These are phyloP conservation scores for Drosophila insularis DNA, from an alignment of 1,140 invertebrate species.

Conservation along the genomic window DNA sequence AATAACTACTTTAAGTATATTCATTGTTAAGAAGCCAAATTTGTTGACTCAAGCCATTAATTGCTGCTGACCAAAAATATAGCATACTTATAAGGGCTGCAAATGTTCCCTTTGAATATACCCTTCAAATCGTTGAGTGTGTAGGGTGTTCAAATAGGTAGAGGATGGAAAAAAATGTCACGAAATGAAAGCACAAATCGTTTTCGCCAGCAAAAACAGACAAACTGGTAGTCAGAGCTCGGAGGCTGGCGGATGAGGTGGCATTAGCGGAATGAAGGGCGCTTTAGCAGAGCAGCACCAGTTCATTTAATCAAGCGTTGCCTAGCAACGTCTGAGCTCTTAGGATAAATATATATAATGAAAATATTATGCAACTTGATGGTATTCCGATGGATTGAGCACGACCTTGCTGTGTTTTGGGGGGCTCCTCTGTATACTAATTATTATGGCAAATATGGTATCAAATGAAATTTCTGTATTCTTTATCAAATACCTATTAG, in stretches of 20 bases:
- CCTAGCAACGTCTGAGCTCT: constrained; percentile 43
- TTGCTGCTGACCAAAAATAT: not conserved
- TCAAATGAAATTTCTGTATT: constrained; percentile 17
- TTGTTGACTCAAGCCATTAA: no score
- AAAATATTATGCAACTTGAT: constrained; percentile 46
- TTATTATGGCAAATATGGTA: constrained; percentile 58
- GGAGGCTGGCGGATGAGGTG: no score
- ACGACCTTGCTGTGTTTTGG: not conserved
- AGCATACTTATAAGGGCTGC: not conserved
- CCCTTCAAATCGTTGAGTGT: not conserved
- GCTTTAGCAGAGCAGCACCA: not conserved
- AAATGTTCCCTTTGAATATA: not conserved
- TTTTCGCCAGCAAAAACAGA: constrained; percentile 33
- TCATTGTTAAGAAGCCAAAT: no score
- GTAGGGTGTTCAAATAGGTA: not conserved
- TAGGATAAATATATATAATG: constrained; percentile 35
- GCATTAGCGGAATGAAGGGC: constrained; percentile 2
- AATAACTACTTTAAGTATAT: no score
- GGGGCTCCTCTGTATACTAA: no score
- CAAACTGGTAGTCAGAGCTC: constrained; percentile 3
- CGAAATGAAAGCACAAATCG: constrained; percentile 58
- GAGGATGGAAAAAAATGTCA: constrained; percentile 35
- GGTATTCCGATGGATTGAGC: not conserved
- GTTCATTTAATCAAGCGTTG: constrained; percentile 65
- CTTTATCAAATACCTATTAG: not conserved